These are phyloP conservation scores for Nannoperca obscura DNA, from an alignment of 2,797 vertebrate species.

Conservation along the genomic window DNA sequence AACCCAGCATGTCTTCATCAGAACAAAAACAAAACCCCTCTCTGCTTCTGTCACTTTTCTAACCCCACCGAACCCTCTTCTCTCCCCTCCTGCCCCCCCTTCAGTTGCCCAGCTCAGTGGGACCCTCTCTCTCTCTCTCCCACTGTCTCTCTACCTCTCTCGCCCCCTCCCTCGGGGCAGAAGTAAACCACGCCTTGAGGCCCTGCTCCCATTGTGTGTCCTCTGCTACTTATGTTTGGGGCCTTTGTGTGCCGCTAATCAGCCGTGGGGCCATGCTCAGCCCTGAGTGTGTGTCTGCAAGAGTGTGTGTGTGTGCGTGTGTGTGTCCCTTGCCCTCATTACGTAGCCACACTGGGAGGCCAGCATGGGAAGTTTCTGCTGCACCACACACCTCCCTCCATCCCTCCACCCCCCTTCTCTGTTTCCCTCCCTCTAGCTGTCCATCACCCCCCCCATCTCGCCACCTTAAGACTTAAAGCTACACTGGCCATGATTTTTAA, in stretches of 20 bases:
- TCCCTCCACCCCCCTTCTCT: slow-evolving; percentile 41
- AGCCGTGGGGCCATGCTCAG: slow-evolving; percentile 91
- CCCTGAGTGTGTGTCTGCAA: slow-evolving; percentile 73
- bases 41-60: slow-evolving; percentile 68
- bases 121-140: slow-evolving; percentile 54
- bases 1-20: slow-evolving; percentile 61
- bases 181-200: slow-evolving; percentile 88
- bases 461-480: slow-evolving; percentile 38
- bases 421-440: slow-evolving; percentile 62
- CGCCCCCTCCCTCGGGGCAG: slow-evolving; percentile 79
- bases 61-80: slow-evolving; percentile 47
- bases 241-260: slow-evolving; percentile 93
- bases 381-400: slow-evolving; percentile 71
- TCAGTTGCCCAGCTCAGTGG: slow-evolving; percentile 61
- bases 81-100: not conserved
- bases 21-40: slow-evolving; percentile 73
- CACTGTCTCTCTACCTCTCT: slow-evolving; percentile 43
- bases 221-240: slow-evolving; percentile 90
- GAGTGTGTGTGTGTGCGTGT: slow-evolving; percentile 65
- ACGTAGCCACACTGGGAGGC: slow-evolving; percentile 89
- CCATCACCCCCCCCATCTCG: slow-evolving; percentile 64
- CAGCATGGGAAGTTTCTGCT: slow-evolving; percentile 91
- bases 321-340: slow-evolving; percentile 87
- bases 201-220: slow-evolving; percentile 89
- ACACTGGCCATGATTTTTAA: slow-evolving; percentile 35